phyloP scores from a whole-genome alignment of 2,113 vertebrate genomes.

The Apeltes quadracus region DNA sequence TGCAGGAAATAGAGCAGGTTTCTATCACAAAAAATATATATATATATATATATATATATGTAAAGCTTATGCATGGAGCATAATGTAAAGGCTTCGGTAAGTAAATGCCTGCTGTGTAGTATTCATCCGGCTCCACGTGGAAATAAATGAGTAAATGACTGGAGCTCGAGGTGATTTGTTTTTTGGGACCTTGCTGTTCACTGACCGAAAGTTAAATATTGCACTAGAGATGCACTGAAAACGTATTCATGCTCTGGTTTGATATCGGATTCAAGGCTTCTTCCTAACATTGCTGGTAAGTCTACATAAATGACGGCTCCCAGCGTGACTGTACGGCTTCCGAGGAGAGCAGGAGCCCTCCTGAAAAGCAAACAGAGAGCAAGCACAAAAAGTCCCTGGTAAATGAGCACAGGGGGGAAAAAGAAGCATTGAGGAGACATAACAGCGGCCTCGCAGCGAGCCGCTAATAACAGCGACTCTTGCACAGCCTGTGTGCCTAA shows the following conservation, averaged over 20 bases:
- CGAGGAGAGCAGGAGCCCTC: not conserved
- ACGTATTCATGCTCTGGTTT: not conserved
- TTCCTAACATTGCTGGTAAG: not conserved
- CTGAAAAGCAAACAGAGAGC: not conserved
- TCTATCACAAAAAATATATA: slow-evolving; percentile 44
- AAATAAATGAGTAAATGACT: not conserved
- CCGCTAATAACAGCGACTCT: not conserved
- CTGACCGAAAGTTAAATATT: slow-evolving; percentile 10
- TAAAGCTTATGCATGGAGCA: slow-evolving; percentile 17
- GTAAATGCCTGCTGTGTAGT: not conserved
- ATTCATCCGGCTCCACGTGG: not conserved
- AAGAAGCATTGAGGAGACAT: not conserved
- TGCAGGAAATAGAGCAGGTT: slow-evolving; percentile 53
- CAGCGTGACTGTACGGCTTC: not conserved
- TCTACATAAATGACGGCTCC: not conserved
- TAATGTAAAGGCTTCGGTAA: slow-evolving; percentile 26
- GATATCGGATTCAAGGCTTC: not conserved
- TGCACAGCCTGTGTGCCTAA: not conserved
- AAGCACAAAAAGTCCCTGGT: not conserved
- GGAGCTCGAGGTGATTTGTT: not conserved
- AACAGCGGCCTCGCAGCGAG: not conserved
- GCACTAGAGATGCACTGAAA: not conserved
- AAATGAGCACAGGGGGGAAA: not conserved
- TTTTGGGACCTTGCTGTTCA: not conserved
- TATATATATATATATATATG: not conserved